Conservation (phyloP, 1,140 invertebrate genomes). For the Aphelinus certus region DNA sequence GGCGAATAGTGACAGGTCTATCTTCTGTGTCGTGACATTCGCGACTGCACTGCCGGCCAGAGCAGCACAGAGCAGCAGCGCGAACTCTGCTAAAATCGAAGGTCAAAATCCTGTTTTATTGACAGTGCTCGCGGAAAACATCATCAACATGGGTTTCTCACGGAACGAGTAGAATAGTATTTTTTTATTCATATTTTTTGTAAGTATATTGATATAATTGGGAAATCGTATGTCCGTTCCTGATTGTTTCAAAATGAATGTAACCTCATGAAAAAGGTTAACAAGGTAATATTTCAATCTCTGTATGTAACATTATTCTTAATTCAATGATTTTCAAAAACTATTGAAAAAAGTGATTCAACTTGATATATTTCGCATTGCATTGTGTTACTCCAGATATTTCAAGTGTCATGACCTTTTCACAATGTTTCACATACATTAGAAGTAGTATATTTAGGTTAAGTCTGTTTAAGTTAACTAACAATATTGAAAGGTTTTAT, state of each 20-base stretch:
- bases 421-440: not conserved
- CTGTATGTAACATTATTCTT: not conserved
- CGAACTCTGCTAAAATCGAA: not conserved
- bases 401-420: too few relatives aligned
- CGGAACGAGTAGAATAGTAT: slow-evolving; percentile 6
- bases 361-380: too few relatives aligned
- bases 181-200: slow-evolving; percentile 14
- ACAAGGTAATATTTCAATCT: slow-evolving; percentile 11
- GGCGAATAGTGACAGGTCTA: too few relatives aligned
- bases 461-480: not conserved
- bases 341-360: too few relatives aligned
- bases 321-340: not conserved
- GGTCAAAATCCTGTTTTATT: slow-evolving; percentile 25
- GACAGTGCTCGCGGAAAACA: not conserved
- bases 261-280: not conserved
- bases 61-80: not conserved
- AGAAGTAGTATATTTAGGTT: slow-evolving; percentile 20
- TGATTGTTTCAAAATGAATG: slow-evolving; percentile 9
- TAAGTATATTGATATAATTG: slow-evolving; percentile 22
- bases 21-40: not conserved
- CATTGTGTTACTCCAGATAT: too few relatives aligned
- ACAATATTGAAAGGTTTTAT: not conserved
- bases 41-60: not conserved
- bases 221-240: not conserved
- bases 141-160: slow-evolving; percentile 35